Evolutionary conservation across 2,113 vertebrate genomes (phyloP).

Genomic region (Ammodramus savannarum): DNA sequence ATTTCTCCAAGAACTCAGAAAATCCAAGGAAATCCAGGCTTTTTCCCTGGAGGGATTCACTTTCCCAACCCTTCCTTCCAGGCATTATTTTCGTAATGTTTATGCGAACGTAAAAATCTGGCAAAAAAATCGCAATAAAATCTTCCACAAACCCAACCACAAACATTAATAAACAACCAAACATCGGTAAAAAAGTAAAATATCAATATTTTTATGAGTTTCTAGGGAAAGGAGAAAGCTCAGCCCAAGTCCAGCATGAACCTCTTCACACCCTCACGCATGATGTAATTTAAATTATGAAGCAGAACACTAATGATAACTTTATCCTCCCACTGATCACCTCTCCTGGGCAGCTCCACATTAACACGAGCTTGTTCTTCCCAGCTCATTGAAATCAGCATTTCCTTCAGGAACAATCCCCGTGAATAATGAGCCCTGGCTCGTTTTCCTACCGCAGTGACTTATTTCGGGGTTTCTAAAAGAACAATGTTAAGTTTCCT

Average conservation of each 20-base stretch:
- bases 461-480: neutral
- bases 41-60: neutral
- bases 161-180: fast-evolving
- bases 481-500: neutral
- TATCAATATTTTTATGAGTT: fast-evolving
- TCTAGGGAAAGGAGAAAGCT: neutral
- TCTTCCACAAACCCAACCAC: neutral
- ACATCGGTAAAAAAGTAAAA: fast-evolving
- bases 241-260: neutral
- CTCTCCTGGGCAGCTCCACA: conserved; percentile 11
- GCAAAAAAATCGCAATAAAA: too few relatives aligned
- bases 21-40: neutral
- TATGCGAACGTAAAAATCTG: fast-evolving
- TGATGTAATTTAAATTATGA: neutral
- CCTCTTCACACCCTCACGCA: neutral
- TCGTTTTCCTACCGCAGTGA: neutral
- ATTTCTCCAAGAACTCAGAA: neutral
- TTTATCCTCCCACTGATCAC: conserved; percentile 9
- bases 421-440: neutral
- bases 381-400: neutral
- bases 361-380: conserved; percentile 1
- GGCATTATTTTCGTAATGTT: neutral
- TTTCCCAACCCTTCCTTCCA: fast-evolving
- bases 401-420: conserved; percentile 9
- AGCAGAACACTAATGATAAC: neutral